A percentile compares a stretch with the other conserved stretches of the same genome.
These are phyloP conservation scores for Leptonema lineaticorne DNA, from an alignment of 1,140 invertebrate genomes.

Conservation along the genomic window DNA sequence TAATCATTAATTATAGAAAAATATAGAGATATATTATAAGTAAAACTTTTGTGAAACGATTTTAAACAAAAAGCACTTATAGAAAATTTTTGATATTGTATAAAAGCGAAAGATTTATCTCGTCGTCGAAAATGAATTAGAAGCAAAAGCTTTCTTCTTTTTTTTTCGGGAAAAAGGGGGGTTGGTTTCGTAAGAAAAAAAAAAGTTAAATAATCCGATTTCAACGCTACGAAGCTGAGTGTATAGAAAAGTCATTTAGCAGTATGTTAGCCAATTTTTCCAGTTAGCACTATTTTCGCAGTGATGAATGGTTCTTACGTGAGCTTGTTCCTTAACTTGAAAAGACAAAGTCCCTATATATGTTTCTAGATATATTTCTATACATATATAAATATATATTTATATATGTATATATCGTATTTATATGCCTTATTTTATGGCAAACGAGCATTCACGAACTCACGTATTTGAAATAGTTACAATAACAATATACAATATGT, in stretches of 20 bases:
- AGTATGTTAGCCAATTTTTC: conserved; percentile 18
- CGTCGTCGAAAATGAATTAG: too few species aligned
- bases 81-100: too few species aligned
- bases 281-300: conserved; percentile 14
- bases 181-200: too few species aligned
- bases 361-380: background rate
- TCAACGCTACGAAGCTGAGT: background rate
- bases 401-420: background rate
- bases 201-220: conserved; percentile 7
- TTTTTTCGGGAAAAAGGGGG: too few species aligned
- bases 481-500: background rate
- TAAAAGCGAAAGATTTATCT: too few species aligned
- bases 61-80: too few species aligned
- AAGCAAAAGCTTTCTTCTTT: too few species aligned
- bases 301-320: conserved; percentile 16
- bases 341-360: background rate
- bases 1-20: too few species aligned
- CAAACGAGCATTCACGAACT: background rate
- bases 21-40: too few species aligned
- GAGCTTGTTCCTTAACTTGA: conserved; percentile 1
- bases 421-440: background rate
- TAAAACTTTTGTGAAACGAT: too few species aligned
- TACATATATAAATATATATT: too few species aligned
- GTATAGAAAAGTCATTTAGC: conserved; percentile 14
- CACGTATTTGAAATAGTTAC: background rate